Conservation (phyloP, 1,140 invertebrate species). For the Colletes gigas region DNA sequence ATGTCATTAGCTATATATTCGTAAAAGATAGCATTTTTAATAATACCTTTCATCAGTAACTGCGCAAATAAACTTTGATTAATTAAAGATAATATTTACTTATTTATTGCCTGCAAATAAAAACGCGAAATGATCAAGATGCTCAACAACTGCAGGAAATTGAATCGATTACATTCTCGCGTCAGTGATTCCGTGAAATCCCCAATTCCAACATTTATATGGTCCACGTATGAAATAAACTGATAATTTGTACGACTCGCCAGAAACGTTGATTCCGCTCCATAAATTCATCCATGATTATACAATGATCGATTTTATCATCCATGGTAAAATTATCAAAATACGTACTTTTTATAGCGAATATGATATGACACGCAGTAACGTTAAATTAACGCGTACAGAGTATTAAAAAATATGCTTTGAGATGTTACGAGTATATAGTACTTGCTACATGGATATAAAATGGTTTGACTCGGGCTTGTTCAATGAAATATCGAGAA, state of each 20-base stretch:
- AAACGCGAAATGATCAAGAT: conserved; percentile 10
- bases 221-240: conserved; percentile 25
- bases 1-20: no score
- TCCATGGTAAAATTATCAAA: not conserved
- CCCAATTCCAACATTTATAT: conserved; percentile 15
- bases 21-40: no score
- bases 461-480: no score
- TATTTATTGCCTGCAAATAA: not conserved
- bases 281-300: not conserved
- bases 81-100: no score
- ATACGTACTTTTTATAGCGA: not conserved
- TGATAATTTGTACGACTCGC: conserved; percentile 1
- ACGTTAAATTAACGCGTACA: no score
- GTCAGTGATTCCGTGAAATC: not conserved
- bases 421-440: no score
- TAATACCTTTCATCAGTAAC: no score
- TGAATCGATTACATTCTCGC: conserved; percentile 24
- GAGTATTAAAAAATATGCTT: no score
- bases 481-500: no score
- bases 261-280: not conserved
- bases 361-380: conserved; percentile 32
- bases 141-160: not conserved
- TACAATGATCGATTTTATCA: no score
- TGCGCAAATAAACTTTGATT: no score
- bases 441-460: no score